Evolutionary conservation across 2,888 invertebrate species (phyloP).

Genomic region (Mimachlamys varia): DNA sequence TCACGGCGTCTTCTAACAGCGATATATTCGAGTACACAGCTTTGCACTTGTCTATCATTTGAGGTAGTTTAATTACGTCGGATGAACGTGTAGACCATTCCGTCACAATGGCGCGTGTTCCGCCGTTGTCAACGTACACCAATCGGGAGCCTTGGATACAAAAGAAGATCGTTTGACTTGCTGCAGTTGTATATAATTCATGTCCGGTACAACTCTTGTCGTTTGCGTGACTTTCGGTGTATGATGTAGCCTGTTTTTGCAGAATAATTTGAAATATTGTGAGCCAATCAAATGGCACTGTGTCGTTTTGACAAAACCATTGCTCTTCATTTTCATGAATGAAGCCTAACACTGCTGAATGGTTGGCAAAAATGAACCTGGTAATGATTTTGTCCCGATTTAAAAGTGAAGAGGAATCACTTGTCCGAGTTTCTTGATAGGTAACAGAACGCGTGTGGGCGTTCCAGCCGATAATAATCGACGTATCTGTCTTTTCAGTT

Average conservation of each 20-base stretch:
- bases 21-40: background rate
- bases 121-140: background rate
- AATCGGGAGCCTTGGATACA: background rate
- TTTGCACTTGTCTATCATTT: background rate
- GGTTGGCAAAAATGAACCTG: background rate
- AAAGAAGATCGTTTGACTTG: background rate
- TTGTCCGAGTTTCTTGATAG: background rate
- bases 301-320: conserved; percentile 25
- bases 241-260: background rate
- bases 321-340: background rate
- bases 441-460: background rate
- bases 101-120: background rate
- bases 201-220: background rate
- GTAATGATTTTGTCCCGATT: background rate
- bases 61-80: background rate
- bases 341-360: background rate
- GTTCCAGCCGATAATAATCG: background rate
- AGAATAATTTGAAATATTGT: background rate
- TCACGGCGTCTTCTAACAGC: background rate
- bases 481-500: background rate
- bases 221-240: background rate
- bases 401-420: background rate
- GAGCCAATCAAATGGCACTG: background rate
- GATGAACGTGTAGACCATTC: background rate
- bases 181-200: background rate